Evolutionary conservation across 2,888 invertebrate species (phyloP).

Genomic region (Anorthoa munda): DNA sequence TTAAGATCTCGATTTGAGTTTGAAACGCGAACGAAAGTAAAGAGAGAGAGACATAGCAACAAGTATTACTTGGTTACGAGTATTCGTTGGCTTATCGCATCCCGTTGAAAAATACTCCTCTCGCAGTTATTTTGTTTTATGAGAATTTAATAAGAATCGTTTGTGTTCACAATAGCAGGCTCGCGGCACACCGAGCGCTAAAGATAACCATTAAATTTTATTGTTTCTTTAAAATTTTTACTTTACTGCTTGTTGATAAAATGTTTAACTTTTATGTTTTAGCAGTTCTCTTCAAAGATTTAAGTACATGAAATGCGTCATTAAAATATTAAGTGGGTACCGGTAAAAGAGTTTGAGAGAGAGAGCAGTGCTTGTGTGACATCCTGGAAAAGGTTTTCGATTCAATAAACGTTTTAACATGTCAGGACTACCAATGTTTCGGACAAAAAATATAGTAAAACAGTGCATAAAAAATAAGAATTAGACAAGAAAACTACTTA

Average conservation of each 20-base stretch:
- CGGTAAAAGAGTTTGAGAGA: background rate
- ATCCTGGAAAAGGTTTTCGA: too few species aligned
- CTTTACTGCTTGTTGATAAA: slow-evolving; percentile 39
- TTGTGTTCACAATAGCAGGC: slow-evolving; percentile 35
- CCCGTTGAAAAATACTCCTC: slow-evolving; percentile 52
- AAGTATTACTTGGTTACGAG: slow-evolving; percentile 44
- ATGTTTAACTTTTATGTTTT: slow-evolving; percentile 14
- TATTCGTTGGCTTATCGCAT: slow-evolving; percentile 21
- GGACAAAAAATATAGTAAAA: too few species aligned
- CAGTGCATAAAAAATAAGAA: too few species aligned
- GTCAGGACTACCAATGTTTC: too few species aligned
- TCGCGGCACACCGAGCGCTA: slow-evolving; percentile 26
- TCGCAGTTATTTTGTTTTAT: slow-evolving; percentile 67
- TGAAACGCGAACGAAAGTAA: slow-evolving; percentile 9
- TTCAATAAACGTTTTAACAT: background rate
- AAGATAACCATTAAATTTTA: slow-evolving; percentile 27
- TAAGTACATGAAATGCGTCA: slow-evolving; percentile 3
- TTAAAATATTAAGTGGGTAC: slow-evolving; percentile 9
- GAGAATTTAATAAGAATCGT: slow-evolving; percentile 71
- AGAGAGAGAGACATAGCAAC: slow-evolving; percentile 30
- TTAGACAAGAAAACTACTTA: too few species aligned
- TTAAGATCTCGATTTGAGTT: slow-evolving; percentile 16
- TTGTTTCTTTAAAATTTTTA: slow-evolving; percentile 32
- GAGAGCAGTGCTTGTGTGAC: too few species aligned
- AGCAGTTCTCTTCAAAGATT: background rate